Percentiles rank a stretch among this genome's conserved stretches.
phyloP scores from a whole-genome alignment of 2,113 vertebrate species.

The Sorex fumeus region DNA sequence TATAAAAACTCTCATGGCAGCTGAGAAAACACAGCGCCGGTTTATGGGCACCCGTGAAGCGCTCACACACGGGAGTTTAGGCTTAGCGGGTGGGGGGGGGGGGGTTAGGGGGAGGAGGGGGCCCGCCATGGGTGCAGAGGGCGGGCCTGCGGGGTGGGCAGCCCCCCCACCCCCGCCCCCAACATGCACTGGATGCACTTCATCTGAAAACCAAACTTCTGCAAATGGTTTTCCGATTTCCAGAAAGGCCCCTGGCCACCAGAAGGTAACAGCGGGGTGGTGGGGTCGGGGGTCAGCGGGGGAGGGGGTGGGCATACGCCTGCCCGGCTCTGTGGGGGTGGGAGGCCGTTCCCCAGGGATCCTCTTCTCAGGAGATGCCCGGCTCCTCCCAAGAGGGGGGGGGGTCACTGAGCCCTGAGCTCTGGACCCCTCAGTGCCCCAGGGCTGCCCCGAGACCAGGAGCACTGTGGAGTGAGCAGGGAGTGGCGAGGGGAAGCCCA shows the following conservation, averaged over 20 bases:
- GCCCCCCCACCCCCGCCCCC: constrained; percentile 84
- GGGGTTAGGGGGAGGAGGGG: constrained; percentile 15
- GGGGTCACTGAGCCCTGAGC: no score
- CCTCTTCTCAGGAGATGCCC: no score
- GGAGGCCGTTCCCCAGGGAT: no score
- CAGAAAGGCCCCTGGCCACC: constrained; percentile 92
- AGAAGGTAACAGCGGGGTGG: constrained; percentile 88
- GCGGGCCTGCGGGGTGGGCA: background rate
- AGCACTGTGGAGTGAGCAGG: no score
- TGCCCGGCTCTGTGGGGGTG: constrained; percentile 80
- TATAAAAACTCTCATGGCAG: constrained; percentile 95
- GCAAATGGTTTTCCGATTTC: constrained; percentile 96
- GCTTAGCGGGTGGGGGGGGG: constrained; percentile 88
- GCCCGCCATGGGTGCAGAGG: background rate
- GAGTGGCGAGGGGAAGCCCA: no score
- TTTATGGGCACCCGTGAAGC: constrained; percentile 92
- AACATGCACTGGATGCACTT: constrained; percentile 94
- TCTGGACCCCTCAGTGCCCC: no score
- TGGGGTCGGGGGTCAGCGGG: constrained; percentile 13
- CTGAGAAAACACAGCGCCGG: constrained; percentile 94
- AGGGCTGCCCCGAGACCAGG: no score
- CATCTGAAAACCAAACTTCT: constrained; percentile 92
- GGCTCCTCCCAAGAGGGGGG: no score
- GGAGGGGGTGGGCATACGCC: constrained; percentile 51
- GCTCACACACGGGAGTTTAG: constrained; percentile 91